A percentile compares a stretch with the other conserved stretches of the same genome.
Conservation (phyloP, 2,888 invertebrate genomes). For the Carcina quercana region DNA sequence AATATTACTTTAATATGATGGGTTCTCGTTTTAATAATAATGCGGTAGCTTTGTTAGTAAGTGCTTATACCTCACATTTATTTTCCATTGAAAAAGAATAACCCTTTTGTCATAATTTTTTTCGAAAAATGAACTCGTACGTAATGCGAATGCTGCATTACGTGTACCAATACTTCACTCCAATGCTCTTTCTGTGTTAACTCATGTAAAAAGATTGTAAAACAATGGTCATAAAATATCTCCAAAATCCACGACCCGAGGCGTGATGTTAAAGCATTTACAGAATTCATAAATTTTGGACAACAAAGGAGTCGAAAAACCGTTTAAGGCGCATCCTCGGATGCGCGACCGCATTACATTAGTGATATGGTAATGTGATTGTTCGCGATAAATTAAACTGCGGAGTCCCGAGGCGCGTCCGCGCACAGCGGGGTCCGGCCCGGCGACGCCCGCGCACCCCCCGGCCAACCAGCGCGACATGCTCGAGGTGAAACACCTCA, state of each 20-base stretch:
- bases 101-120: constrained; percentile 7
- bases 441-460: constrained; percentile 48
- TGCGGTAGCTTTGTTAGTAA: constrained; percentile 17
- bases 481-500: constrained; percentile 54
- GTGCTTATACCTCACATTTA: constrained; percentile 4
- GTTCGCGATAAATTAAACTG: constrained; percentile 67
- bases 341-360: constrained; percentile 64
- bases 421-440: constrained; percentile 53
- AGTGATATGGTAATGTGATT: constrained; percentile 73
- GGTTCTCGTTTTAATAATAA: constrained; percentile 41
- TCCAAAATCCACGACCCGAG: constrained; percentile 38
- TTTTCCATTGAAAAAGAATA: constrained; percentile 13
- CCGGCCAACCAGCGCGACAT: constrained; percentile 28
- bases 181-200: constrained; percentile 33
- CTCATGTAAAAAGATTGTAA: constrained; percentile 44
- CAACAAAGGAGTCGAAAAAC: constrained; percentile 67
- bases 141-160: constrained; percentile 21
- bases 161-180: constrained; percentile 30
- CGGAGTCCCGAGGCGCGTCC: constrained; percentile 38
- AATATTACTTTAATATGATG: constrained; percentile 64
- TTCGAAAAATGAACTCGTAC: constrained; percentile 18
- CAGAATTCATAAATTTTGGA: constrained; percentile 63
- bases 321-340: constrained; percentile 65
- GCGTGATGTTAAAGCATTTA: constrained; percentile 54
- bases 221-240: constrained; percentile 53